phyloP scores from a whole-genome alignment of 2,797 vertebrate species.

The Acanthurus leucopareius region DNA sequence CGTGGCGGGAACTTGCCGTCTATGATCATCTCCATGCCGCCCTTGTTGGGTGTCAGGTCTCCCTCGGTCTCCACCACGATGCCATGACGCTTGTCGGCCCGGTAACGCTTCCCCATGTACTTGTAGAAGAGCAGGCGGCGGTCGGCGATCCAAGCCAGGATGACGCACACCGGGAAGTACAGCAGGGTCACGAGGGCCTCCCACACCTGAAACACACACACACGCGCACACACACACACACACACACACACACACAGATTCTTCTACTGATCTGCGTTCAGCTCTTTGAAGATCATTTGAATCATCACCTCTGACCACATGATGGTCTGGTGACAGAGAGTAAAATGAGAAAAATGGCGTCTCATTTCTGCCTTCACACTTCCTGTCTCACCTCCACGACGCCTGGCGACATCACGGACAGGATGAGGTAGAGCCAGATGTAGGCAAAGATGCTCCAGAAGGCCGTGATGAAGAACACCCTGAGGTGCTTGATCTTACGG shows the following conservation, averaged over 20 bases:
- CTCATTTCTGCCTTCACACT: too few species aligned
- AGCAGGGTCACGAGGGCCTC: constrained; percentile 91
- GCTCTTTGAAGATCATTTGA: too few species aligned
- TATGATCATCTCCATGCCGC: constrained; percentile 86
- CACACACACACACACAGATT: neutral
- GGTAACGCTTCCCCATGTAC: constrained; percentile 94
- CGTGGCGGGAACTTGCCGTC: constrained; percentile 86
- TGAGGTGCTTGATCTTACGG: constrained; percentile 91
- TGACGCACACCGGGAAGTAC: constrained; percentile 93
- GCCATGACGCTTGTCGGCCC: constrained; percentile 91
- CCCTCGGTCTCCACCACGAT: constrained; percentile 93
- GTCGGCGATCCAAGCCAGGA: constrained; percentile 94
- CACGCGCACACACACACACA: too few species aligned
- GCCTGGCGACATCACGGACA: constrained; percentile 90
- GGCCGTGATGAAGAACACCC: constrained; percentile 94
- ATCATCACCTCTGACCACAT: too few species aligned
- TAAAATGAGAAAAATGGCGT: too few species aligned
- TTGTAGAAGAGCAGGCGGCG: constrained; percentile 94
- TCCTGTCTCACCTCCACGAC: constrained; percentile 82
- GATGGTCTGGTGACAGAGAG: too few species aligned
- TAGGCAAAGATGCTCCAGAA: constrained; percentile 96
- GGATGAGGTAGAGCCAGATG: constrained; percentile 93
- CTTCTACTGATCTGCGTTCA: too few species aligned
- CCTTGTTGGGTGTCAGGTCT: constrained; percentile 84
- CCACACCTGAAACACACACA: constrained; percentile 84